Conservation (phyloP, 1,140 invertebrate genomes). For the Piezodorus guildinii region DNA sequence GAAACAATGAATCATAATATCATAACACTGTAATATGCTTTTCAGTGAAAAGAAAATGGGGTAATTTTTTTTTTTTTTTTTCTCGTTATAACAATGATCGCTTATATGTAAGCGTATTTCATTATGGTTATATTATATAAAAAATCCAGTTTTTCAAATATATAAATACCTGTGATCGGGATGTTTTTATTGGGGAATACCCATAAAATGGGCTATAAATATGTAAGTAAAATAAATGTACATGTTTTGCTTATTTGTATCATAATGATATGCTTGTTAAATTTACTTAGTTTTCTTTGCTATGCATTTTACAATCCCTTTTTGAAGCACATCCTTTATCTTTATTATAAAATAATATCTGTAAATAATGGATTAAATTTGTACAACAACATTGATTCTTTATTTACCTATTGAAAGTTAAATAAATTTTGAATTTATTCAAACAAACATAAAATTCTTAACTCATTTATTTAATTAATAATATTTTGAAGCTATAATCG, state of each 20-base stretch:
- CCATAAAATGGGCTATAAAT: slow-evolving; percentile 19
- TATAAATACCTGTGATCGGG: slow-evolving; percentile 22
- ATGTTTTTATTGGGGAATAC: slow-evolving; percentile 12
- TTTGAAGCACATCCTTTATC: slow-evolving; percentile 17
- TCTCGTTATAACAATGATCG: no score
- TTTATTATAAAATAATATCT: slow-evolving; percentile 18
- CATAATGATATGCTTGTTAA: slow-evolving; percentile 13
- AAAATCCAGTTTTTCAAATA: no score
- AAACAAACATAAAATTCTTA: no score
- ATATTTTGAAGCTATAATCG: no score
- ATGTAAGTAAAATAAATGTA: slow-evolving; percentile 20
- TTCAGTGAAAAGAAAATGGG: no score
- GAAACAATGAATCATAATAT: no score
- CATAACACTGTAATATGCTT: no score
- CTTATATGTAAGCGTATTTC: no score
- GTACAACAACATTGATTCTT: not conserved
- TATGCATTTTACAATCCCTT: slow-evolving; percentile 10
- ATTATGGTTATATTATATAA: no score
- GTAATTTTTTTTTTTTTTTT: no score
- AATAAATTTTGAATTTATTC: no score
- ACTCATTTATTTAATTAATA: no score
- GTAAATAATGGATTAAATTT: slow-evolving; percentile 23
- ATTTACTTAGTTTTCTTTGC: slow-evolving; percentile 11
- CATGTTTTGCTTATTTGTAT: slow-evolving; percentile 12
- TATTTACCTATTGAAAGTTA: not conserved